Conservation (phyloP, 2,113 vertebrate genomes). For the Excalfactoria chinensis region DNA sequence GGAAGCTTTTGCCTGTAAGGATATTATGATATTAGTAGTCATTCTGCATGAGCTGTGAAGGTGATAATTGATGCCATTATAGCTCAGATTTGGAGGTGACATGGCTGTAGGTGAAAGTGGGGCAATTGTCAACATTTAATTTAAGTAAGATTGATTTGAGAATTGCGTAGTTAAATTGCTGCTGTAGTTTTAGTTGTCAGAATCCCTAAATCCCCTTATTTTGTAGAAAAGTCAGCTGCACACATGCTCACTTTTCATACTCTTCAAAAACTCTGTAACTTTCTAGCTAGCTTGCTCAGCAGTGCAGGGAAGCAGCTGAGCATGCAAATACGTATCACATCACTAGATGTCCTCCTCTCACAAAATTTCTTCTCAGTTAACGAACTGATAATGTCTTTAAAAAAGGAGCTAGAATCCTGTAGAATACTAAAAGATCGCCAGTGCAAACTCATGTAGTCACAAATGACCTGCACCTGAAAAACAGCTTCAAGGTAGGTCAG, state of each 20-base stretch:
- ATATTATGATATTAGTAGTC: not conserved
- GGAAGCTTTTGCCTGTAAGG: not conserved
- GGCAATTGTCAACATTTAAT: not conserved
- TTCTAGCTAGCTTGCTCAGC: not conserved
- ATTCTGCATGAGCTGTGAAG: not conserved
- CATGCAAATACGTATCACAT: conserved; percentile 30
- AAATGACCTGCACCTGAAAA: not conserved
- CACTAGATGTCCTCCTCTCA: conserved; percentile 72
- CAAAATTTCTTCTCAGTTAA: conserved; percentile 33
- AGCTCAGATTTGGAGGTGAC: not conserved
- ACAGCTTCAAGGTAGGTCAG: not conserved
- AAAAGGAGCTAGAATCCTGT: not conserved
- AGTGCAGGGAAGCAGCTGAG: not conserved
- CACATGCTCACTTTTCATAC: not conserved
- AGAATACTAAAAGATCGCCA: not conserved
- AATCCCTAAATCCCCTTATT: not conserved
- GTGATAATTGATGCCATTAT: not conserved
- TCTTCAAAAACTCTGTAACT: not conserved
- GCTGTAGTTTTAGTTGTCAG: not conserved
- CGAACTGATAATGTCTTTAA: not conserved
- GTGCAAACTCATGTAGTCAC: not conserved
- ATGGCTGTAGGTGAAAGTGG: not conserved
- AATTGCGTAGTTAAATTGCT: not conserved
- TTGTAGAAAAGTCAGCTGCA: not conserved
- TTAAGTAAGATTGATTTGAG: not conserved